Percentiles rank a stretch among this genome's conserved stretches.
These are phyloP conservation scores for Girardinus metallicus DNA, from an alignment of 2,797 vertebrate genomes.

Conservation along the genomic window DNA sequence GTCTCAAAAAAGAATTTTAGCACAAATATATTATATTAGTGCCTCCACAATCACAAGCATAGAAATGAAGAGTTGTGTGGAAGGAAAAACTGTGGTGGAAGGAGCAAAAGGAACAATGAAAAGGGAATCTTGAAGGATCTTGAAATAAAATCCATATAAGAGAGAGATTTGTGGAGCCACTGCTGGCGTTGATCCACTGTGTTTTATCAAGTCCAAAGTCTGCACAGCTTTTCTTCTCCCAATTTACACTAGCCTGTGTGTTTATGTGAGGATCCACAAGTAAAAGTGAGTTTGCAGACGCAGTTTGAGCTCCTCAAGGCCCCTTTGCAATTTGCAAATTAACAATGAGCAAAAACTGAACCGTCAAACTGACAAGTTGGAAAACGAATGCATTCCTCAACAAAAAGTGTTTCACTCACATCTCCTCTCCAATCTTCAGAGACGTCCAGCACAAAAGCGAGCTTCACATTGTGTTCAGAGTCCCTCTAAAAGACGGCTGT, in stretches of 20 bases:
- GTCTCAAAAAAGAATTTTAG: not conserved
- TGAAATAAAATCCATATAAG: not conserved
- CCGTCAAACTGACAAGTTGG: not conserved
- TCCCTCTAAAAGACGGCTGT: conserved; percentile 7
- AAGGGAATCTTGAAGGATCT: not conserved
- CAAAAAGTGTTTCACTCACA: not conserved
- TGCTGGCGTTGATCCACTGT: not conserved
- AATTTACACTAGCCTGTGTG: not conserved
- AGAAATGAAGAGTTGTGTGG: not conserved
- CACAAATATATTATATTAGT: too few species aligned
- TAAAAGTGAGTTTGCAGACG: not conserved
- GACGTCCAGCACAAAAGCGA: conserved; percentile 9
- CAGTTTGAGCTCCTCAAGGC: not conserved
- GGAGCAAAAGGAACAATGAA: not conserved
- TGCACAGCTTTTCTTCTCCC: not conserved
- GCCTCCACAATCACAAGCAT: not conserved
- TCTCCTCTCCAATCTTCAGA: not conserved
- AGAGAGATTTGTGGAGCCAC: not conserved
- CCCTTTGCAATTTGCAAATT: not conserved
- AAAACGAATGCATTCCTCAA: not conserved
- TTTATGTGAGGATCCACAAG: not conserved
- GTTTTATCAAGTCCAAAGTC: not conserved
- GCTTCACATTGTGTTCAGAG: conserved; percentile 7
- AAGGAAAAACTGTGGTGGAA: not conserved
- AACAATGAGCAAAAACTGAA: not conserved